phyloP scores from a whole-genome alignment of 2,113 vertebrate genomes.

The Climacteris rufus region DNA sequence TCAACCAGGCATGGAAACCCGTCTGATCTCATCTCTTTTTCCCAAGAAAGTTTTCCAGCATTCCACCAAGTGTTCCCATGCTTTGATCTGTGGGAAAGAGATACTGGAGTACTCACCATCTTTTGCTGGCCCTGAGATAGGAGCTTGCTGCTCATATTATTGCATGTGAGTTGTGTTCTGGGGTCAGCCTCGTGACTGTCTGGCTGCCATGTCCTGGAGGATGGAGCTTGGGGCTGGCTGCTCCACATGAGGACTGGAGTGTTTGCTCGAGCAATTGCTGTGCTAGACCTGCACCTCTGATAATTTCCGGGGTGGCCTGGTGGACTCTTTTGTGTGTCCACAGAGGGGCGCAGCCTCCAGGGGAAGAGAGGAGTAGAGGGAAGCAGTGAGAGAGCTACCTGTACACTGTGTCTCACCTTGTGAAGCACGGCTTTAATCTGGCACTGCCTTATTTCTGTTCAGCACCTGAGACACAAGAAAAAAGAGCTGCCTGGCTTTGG shows the following conservation, averaged over 20 bases:
- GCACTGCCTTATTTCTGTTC: neutral
- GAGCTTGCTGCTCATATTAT: neutral
- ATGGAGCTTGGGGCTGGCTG: neutral
- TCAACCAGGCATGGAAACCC: neutral
- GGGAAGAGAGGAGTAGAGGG: neutral
- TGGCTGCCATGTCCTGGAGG: neutral
- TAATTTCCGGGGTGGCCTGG: neutral
- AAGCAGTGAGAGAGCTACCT: neutral
- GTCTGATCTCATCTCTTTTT: neutral
- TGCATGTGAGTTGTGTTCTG: neutral
- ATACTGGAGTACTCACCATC: neutral
- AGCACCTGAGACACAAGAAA: neutral
- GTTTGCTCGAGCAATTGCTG: neutral
- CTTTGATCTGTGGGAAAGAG: conserved; percentile 33
- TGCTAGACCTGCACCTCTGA: neutral
- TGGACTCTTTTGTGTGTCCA: neutral
- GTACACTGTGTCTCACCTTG: rapidly evolving
- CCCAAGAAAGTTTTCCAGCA: neutral
- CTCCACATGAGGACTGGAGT: neutral
- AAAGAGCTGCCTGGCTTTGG: neutral
- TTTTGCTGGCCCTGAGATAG: neutral
- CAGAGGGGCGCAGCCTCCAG: rapidly evolving
- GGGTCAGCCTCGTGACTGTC: neutral
- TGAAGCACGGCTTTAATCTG: neutral
- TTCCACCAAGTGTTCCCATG: neutral